Evolutionary conservation across 2,797 vertebrate species (phyloP), one percentile per base, ranked within the genome.

Genomic region (Brachyalestes nurse): DNA sequence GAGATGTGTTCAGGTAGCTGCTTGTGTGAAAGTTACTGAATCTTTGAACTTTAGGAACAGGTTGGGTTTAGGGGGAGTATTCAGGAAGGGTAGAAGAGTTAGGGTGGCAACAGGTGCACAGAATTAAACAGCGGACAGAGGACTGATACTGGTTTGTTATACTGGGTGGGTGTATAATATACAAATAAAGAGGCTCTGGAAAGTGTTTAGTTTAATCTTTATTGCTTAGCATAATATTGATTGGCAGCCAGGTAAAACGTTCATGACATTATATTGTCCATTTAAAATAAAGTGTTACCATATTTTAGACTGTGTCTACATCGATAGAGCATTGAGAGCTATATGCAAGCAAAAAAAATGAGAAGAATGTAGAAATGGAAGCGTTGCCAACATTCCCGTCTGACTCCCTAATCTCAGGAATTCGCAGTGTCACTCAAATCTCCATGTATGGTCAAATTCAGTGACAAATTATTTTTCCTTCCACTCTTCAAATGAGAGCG

Each of bases 301-400:
- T 25, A 61, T 28, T 13, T 64, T n/a, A 34, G 16, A 38, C 13
- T 51, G 19, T 17, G 17, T 74, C 49, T 60, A 40, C 16, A 21
- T 74, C 49, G 17, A 45, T 42, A 7, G 51, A 77, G 49, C 57
- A 62, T 34, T 67, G 57, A 40, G 60, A 74, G 45, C n/a, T 60
- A 66, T 58, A 73, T 62, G 4, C 28, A 47, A 58, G 55, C n/a
- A 61, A 74, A 49, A 28, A 45, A 55, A 51, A 73, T 55, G 5
- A 62, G 16, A 79, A 64, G 57, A 83, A 83, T 86, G 69, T n/a
- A 65, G 61, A 45, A 79, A 47, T n/a, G 58, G 5, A 65, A 55
- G 47, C 65, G 65, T 16, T 75, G 45, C 57, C 45, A 77, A 42
- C 10, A 77, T 65, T 42, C 74, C 77, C 79, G 47, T 38, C 13